Base-by-base conservation (phyloP, 2,797 vertebrate species). In the Sebastes melanostomus region DNA sequence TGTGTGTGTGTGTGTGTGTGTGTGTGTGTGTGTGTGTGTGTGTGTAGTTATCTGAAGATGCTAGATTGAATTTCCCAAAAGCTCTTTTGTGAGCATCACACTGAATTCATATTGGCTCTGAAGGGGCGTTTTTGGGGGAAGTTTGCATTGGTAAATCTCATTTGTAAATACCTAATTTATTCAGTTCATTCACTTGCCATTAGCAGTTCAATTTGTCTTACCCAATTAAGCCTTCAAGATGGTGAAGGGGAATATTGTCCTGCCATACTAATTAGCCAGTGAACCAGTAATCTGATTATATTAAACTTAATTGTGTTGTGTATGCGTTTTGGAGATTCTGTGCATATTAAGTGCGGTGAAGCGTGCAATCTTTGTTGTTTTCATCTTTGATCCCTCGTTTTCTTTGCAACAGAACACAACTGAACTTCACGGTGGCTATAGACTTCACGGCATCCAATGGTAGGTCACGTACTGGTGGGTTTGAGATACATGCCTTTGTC, bases 361-460 rank as follows among this genome's bases (percentile, higher is more conserved):
- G 30, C 74, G 61, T 20, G 1, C 67, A 16, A 75, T 38, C 8
- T 69, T 68, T 78, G 12, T 66, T 62, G 36, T 83, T 78, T 46
- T 65, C 22, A 20, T 52, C 59, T 75, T 54, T 83, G 18, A 66
- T 75, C 74, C 11, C 11, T 1, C 13, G 32, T 27, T 84, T 82
- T 46, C 56, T 82, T 87, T 88, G 50, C 69, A 75, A 90, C 93
- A 99, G 98, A 93, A 99, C 98, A 0, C 98, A 99, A 87, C 95
- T 99, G 87, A 99, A 99, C 95, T 99, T 99, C 95, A 99, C 98
- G 0, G 98, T 99, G 10, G 98, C 98, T 58, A 99, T 99, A 25
- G 98, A 99, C 94, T 99, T 98, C 95, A 99, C 98, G 7, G 98
- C 98, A 52, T 99, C 98, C 81, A 99, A 99, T 8, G 98, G 98